A percentile compares a stretch with the other conserved stretches of the same genome.
Evolutionary conservation across 2,797 vertebrate species (phyloP).

Genomic region (Ataeniobius toweri): DNA sequence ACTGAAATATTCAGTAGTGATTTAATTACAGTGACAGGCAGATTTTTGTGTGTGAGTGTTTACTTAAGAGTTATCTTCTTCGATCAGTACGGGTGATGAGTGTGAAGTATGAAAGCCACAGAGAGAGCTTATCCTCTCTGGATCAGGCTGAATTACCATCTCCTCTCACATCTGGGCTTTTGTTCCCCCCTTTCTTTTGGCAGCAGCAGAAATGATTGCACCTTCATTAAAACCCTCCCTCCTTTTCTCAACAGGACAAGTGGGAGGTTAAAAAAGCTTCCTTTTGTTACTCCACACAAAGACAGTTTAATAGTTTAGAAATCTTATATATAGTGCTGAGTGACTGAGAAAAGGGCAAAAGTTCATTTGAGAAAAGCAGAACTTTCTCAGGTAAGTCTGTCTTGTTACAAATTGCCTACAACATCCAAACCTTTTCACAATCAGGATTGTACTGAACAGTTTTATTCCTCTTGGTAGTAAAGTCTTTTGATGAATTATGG

Average conservation of each 20-base stretch:
- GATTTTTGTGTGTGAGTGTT: slow-evolving; percentile 32
- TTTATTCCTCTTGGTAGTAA: background rate
- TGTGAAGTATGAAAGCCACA: slow-evolving; percentile 74
- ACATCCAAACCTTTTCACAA: background rate
- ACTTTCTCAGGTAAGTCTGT: slow-evolving; percentile 1
- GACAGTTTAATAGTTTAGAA: slow-evolving; percentile 84
- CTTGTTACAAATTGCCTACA: background rate
- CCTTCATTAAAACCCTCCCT: slow-evolving; percentile 75
- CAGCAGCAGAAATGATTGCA: slow-evolving; percentile 86
- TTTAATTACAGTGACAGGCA: background rate
- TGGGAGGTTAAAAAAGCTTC: slow-evolving; percentile 79
- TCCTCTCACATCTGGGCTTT: slow-evolving; percentile 88
- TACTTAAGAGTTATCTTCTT: slow-evolving; percentile 69
- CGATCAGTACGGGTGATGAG: slow-evolving; percentile 68
- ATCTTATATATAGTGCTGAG: slow-evolving; percentile 84
- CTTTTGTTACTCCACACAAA: slow-evolving; percentile 87
- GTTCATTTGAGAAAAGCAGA: slow-evolving; percentile 59
- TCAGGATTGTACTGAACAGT: background rate
- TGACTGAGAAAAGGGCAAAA: slow-evolving; percentile 81
- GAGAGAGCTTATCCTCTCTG: slow-evolving; percentile 86
- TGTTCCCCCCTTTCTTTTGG: slow-evolving; percentile 78
- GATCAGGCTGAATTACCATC: slow-evolving; percentile 88
- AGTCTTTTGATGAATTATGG: too few relatives aligned
- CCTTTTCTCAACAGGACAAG: slow-evolving; percentile 73
- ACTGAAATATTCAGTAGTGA: background rate